Evolutionary conservation across 2,888 invertebrate genomes (phyloP).

Genomic region (Dorcus parallelipipedus): DNA sequence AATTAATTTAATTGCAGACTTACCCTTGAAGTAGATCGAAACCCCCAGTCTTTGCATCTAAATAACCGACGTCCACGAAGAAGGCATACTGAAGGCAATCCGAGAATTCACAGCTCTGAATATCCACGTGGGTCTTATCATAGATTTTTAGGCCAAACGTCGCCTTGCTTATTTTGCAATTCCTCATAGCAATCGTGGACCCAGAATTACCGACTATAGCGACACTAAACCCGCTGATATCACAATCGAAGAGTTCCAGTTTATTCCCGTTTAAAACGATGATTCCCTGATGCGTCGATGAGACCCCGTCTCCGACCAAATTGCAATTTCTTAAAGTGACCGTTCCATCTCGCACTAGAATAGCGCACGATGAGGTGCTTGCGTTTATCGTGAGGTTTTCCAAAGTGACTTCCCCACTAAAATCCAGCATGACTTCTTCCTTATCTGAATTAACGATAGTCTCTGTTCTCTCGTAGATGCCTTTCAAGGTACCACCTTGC

Average conservation of each 20-base stretch:
- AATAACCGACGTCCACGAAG: conserved; percentile 44
- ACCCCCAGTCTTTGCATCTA: conserved; percentile 28
- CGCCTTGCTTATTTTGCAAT: conserved; percentile 39
- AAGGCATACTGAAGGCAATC: conserved; percentile 53
- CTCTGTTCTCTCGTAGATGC: conserved; percentile 30
- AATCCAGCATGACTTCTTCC: conserved; percentile 55
- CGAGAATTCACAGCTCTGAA: conserved; percentile 44
- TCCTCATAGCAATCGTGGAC: conserved; percentile 43
- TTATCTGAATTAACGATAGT: conserved; percentile 47
- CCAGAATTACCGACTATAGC: conserved; percentile 50
- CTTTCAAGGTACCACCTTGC: conserved; percentile 47
- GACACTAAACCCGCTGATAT: conserved; percentile 53
- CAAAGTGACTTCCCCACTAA: conserved; percentile 52
- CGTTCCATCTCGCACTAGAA: conserved; percentile 52
- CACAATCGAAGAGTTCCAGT: conserved; percentile 50
- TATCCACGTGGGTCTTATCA: conserved; percentile 45
- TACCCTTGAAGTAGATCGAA: conserved; percentile 41
- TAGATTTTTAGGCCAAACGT: conserved; percentile 46
- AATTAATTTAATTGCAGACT: conserved; percentile 19
- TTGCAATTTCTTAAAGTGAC: conserved; percentile 52
- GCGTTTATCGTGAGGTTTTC: conserved; percentile 56
- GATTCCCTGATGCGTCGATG: conserved; percentile 55
- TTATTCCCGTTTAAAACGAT: conserved; percentile 50
- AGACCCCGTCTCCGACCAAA: conserved; percentile 51
- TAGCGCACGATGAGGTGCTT: conserved; percentile 52